Evolutionary conservation across 37 sponge, comb jelly and placozoan species (phyloP), one percentile per base, ranked within the genome.

Genomic region (Oopsacas minuta): DNA sequence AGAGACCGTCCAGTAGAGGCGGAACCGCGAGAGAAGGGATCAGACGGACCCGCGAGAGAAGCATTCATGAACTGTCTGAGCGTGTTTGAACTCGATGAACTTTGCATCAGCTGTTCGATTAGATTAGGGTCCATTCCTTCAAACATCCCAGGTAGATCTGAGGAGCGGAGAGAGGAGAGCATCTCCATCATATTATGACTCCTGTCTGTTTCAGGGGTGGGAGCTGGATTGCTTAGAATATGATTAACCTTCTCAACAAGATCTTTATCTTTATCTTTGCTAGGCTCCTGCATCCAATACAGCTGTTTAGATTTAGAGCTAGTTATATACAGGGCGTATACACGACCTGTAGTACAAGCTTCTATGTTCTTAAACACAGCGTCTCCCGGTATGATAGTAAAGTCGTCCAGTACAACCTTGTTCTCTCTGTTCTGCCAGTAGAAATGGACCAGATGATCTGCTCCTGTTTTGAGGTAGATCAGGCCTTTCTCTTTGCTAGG

Each of bases 41-140:
- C 75, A 5, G 75, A 39, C n/a, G n/a, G n/a, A n/a, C n/a, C n/a
- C n/a, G n/a, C n/a, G n/a, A n/a, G n/a, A n/a, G n/a, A n/a, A 23
- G 82, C 35, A 22, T 51, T 51, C 35, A 36, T 37, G 1, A 36
- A 82, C 36, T 52, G 83, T 22, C 69, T 37, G 17, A 52, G n/a
- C 15, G 81, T 20, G 52, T 38, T 75, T 1, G 86, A 36, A 1
- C 38, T 34, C 0, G 83, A 52, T 0, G 87, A 82, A 25, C 52
- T 53, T 23, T 81, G 82, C 5, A 52, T n/a, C 39, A 86, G 81
- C 86, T 81, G 81, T 46, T 81, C 53, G 28, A 86, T 69, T 35
- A 86, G 81, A 20, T 86, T 39, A 23, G 51, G 86, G 39, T 53
- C 86, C 81, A 86, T 12, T 22, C 32, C 81, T 23, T 81, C 86